Percentiles rank a stretch among this genome's conserved stretches.
These are phyloP conservation scores for Mus minutoides DNA, from an alignment of 2,797 vertebrate species.

Conservation along the genomic window DNA sequence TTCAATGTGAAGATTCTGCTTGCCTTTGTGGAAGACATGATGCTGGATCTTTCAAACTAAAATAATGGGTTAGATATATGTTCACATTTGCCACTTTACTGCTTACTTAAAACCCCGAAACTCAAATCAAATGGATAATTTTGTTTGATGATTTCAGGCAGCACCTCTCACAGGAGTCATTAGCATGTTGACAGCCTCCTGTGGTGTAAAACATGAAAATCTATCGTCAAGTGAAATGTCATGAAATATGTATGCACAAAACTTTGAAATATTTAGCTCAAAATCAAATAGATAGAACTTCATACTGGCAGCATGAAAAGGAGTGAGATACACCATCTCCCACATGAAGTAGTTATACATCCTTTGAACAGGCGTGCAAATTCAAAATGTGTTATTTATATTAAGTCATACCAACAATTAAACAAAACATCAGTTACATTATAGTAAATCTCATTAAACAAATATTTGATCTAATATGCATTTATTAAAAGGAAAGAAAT, in stretches of 20 bases:
- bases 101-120: not conserved
- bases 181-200: not conserved
- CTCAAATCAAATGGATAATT: not conserved
- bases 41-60: slow-evolving; percentile 9
- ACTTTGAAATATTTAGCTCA: slow-evolving; percentile 28
- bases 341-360: not conserved
- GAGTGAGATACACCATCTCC: not conserved
- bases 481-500: slow-evolving; percentile 28
- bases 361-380: not conserved
- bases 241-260: not conserved
- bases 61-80: not conserved
- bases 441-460: not conserved
- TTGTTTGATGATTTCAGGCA: not conserved
- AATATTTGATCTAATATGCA: not conserved
- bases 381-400: slow-evolving; percentile 3
- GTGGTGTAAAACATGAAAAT: not conserved
- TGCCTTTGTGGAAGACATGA: not conserved
- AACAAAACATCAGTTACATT: not conserved
- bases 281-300: slow-evolving; percentile 13
- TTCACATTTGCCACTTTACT: not conserved
- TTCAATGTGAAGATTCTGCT: not conserved
- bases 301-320: not conserved
- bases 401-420: not conserved
- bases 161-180: not conserved
- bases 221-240: not conserved